These are phyloP conservation scores for Xyrichtys novacula DNA, from an alignment of 2,797 vertebrate genomes.

Conservation along the genomic window DNA sequence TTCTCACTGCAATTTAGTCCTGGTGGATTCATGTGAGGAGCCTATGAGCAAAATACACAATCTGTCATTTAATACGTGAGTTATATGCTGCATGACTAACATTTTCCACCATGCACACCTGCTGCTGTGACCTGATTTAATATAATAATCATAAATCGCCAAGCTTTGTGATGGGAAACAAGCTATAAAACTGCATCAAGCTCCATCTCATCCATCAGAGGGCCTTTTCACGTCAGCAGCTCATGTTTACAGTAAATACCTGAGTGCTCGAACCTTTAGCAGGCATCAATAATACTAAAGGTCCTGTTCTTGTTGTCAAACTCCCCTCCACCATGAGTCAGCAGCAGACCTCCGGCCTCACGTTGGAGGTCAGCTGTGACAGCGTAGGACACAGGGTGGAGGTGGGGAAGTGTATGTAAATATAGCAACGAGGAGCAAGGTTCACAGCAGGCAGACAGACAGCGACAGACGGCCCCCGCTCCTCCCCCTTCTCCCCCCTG, in stretches of 20 bases:
- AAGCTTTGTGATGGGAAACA: not conserved
- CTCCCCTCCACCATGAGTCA: slow-evolving; percentile 12
- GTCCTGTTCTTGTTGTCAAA: not conserved
- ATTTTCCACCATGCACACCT: too few species aligned
- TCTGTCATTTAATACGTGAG: too few species aligned
- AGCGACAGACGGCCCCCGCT: slow-evolving; percentile 71
- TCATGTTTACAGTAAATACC: not conserved
- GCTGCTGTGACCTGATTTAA: too few species aligned
- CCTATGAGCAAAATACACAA: too few species aligned
- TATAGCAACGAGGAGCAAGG: slow-evolving; percentile 74
- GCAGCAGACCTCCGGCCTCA: slow-evolving; percentile 19
- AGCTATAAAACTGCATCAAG: not conserved
- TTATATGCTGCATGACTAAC: too few species aligned
- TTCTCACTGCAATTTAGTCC: too few species aligned
- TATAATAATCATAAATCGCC: not conserved
- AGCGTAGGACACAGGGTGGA: slow-evolving; percentile 23
- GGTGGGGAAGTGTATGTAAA: slow-evolving; percentile 57
- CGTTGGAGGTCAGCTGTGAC: slow-evolving; percentile 63
- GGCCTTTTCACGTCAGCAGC: not conserved
- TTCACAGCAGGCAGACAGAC: slow-evolving; percentile 73
- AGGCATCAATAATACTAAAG: not conserved
- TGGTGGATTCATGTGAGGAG: too few species aligned
- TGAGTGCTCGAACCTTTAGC: too few species aligned
- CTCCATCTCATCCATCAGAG: not conserved
- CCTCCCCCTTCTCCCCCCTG: slow-evolving; percentile 18